Percentiles rank a stretch among this genome's conserved stretches.
Conservation (phyloP, 2,888 invertebrate species). For the Sesia bembeciformis region DNA sequence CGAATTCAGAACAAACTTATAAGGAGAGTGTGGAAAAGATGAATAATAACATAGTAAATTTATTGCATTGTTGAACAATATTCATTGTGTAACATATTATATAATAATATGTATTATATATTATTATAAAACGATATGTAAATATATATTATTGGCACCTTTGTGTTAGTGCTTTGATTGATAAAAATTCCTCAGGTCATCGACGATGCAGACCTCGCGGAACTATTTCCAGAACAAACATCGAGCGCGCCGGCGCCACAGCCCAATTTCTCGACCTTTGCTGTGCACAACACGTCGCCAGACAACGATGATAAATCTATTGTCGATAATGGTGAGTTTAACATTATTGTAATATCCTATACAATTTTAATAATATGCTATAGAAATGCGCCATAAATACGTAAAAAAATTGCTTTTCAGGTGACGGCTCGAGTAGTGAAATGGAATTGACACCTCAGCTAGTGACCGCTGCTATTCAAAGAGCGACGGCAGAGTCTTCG, state of each 20-base stretch:
- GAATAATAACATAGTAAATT: no score
- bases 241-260: slow-evolving; percentile 72
- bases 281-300: slow-evolving; percentile 46
- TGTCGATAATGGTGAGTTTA: slow-evolving; percentile 58
- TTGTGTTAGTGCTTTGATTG: no score
- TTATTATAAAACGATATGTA: no score
- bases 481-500: slow-evolving; percentile 79
- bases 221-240: slow-evolving; percentile 83
- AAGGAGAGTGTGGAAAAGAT: no score
- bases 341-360: background rate
- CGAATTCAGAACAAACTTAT: no score
- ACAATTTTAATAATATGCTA: background rate
- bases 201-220: slow-evolving; percentile 85
- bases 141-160: no score
- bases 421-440: slow-evolving; percentile 80
- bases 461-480: slow-evolving; percentile 84
- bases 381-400: background rate
- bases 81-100: no score
- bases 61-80: no score
- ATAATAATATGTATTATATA: no score
- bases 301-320: slow-evolving; percentile 67
- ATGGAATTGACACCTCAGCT: slow-evolving; percentile 83
- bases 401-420: slow-evolving; percentile 29
- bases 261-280: slow-evolving; percentile 74
- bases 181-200: slow-evolving; percentile 71